These are phyloP conservation scores for Pegoplata infirma DNA, from an alignment of 2,888 invertebrate genomes.

Conservation along the genomic window DNA sequence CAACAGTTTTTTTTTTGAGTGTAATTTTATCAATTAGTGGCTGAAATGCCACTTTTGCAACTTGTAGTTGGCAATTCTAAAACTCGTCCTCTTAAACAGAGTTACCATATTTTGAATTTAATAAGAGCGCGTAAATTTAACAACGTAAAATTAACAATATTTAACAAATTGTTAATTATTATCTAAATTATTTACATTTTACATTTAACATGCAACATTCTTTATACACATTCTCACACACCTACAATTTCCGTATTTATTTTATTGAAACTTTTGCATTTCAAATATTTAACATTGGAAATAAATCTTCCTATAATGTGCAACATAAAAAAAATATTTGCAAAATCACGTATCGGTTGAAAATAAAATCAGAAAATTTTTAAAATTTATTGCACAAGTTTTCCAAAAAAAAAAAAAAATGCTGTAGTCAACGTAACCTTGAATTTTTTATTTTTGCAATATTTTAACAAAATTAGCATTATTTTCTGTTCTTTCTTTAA, in stretches of 20 bases:
- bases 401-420: not conserved
- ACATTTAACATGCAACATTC: slow-evolving; percentile 47
- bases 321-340: not conserved
- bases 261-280: slow-evolving; percentile 22
- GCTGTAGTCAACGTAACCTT: slow-evolving; percentile 21
- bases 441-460: slow-evolving; percentile 28
- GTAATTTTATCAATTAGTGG: too few species aligned
- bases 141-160: not conserved
- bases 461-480: slow-evolving; percentile 46
- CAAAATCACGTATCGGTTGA: slow-evolving; percentile 40
- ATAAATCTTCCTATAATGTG: slow-evolving; percentile 53
- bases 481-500: not conserved
- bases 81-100: too few species aligned
- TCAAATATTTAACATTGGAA: slow-evolving; percentile 56
- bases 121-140: not conserved
- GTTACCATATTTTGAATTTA: slow-evolving; percentile 4
- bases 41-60: too few species aligned
- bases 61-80: too few species aligned
- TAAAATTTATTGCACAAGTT: not conserved
- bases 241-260: slow-evolving; percentile 53
- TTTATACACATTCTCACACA: slow-evolving; percentile 15
- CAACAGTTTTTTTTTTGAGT: too few species aligned
- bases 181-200: slow-evolving; percentile 43
- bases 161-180: not conserved
- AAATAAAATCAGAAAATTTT: not conserved